Evolutionary conservation across 2,797 vertebrate genomes (phyloP), one percentile per base, ranked within the genome.

Genomic region (Protonibea diacanthus): DNA sequence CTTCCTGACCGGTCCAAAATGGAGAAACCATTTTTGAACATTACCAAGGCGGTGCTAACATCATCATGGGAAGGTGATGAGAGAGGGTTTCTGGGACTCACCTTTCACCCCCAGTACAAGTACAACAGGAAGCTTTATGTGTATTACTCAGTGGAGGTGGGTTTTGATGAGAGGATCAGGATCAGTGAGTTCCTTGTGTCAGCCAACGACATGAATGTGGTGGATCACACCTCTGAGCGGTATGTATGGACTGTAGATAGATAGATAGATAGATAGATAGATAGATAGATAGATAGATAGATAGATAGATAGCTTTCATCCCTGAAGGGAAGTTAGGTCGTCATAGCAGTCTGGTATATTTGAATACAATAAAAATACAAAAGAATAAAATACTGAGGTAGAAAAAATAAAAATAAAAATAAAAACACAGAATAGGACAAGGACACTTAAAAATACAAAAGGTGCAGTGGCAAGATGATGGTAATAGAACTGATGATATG

Each of bases 21-120:
- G 0, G 91, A 95, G 75, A 95, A 68, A 57, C 97, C 98, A 0
- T 99, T 99, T 91, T 88, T 99, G 82, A 99, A 99, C 86, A 94
- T 99, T 83, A 97, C 95, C 0, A 87, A 95, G 65, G 95, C 94
- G 0, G 98, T 99, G 45, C 90, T 99, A 60, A 99, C 97, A 0
- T 99, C 98, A 0, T 95, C 97, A 0, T 99, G 98, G 98, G 97
- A 99, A 89, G 98, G 98, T 1, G 98, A 99, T 0, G 98, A 99
- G 90, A 95, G 98, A 9, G 98, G 98, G 38, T 99, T 99, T 88
- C 94, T 99, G 59, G 96, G 98, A 56, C 85, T 99, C 40, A 93
- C 95, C 82, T 97, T 99, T 85, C 97, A 99, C 86, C 98, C 98
- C 15, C 78, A 92, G 63, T 96, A 96, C 94, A 97, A 95, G 75